Base-by-base conservation (phyloP, 2,888 invertebrate species). In the Matsumyia berberina region DNA sequence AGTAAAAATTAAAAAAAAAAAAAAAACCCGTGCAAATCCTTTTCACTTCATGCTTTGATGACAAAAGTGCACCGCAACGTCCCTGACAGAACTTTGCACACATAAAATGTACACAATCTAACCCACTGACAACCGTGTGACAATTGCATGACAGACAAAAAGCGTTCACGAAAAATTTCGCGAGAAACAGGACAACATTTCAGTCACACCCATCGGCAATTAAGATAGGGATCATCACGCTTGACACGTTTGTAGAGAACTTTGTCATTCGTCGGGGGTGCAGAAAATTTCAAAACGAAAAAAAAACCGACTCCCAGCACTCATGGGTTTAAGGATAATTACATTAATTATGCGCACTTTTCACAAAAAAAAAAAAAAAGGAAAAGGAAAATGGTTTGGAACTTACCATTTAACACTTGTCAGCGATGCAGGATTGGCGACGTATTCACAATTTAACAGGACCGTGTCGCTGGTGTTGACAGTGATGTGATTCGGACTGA, bases 371-470 rank as follows among this genome's bases (percentile, higher is more conserved):
- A 4, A 24, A 24, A 24, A 24, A 24, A 24, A 24, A 24, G 4
- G 4, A 4, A 24, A 24, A 24, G 4, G 4, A 24, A 24, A 12
- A 1, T 8, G 7, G 8, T 37, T 35, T 0, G 12, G 5, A 51
- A 89, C 90, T 91, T 89, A 97, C 97, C 97, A 97, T 88, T 94
- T 93, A 60, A 96, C 96, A 86, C 94, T 94, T 57, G 93, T 94
- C 35, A 97, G 92, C 8, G 95, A 94, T 24, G 96, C 95, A 0
- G 98, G 97, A 92, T 98, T 98, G 73, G 97, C 96, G 87, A 95
- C 95, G 90, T 97, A 97, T 88, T 95, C 94, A 91, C 97, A 97
- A 87, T 94, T 94, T 64, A 97, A 93, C 42, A 96, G 92, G 53
- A 96, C 93, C 87, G 95, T 94, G 37, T 94, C 93, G 11, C 95